Conservation (phyloP, 2,797 vertebrate species). For the Chaenodraco wilsoni region DNA sequence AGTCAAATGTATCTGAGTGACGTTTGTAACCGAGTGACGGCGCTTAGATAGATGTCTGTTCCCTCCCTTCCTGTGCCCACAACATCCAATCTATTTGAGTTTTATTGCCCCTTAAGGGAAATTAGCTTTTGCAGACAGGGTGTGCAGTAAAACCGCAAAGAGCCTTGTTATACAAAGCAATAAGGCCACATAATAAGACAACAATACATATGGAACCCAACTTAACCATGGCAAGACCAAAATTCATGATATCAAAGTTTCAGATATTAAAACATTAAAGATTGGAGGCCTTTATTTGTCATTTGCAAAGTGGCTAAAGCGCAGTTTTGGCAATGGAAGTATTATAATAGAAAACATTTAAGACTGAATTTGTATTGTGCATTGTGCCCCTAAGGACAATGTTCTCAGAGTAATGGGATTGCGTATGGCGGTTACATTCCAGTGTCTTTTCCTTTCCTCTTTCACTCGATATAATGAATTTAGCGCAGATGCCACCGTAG, state of each 20-base stretch:
- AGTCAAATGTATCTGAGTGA: background rate
- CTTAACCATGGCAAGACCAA: conserved; percentile 15
- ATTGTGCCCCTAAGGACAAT: conserved; percentile 22
- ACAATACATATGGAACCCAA: conserved; percentile 31
- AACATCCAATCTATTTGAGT: conserved; percentile 29
- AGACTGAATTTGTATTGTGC: too few relatives aligned
- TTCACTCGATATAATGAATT: background rate
- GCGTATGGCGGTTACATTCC: background rate
- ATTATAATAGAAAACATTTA: too few relatives aligned
- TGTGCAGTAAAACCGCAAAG: conserved; percentile 30
- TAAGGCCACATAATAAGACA: conserved; percentile 16
- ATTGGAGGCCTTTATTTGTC: too few relatives aligned
- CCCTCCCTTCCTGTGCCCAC: conserved; percentile 18
- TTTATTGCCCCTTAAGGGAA: conserved; percentile 44
- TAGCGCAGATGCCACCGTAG: background rate
- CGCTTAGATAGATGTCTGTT: background rate
- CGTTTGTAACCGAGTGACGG: background rate
- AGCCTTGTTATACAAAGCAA: conserved; percentile 30
- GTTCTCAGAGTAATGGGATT: conserved; percentile 20
- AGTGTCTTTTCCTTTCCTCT: too few relatives aligned
- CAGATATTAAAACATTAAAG: too few relatives aligned
- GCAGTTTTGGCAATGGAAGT: too few relatives aligned
- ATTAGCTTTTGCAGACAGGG: conserved; percentile 41
- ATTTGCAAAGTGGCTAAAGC: too few relatives aligned
- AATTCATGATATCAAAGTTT: background rate